Conservation (phyloP, 2,797 vertebrate species). For the Myripristis jacobus region DNA sequence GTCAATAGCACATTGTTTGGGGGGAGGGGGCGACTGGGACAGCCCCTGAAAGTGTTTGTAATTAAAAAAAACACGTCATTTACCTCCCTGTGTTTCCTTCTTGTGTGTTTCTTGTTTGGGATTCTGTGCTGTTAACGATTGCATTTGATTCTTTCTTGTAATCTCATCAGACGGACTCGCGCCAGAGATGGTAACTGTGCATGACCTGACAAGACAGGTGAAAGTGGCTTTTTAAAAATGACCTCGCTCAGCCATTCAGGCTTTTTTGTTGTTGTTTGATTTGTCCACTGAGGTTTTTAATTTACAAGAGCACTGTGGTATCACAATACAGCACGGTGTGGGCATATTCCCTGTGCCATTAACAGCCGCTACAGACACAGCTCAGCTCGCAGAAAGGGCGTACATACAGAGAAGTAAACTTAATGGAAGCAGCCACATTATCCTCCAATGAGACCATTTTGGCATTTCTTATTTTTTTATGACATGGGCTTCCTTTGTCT, state of each 20-base stretch:
- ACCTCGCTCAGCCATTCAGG: neutral
- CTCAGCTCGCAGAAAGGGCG: neutral
- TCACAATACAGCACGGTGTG: neutral
- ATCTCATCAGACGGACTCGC: neutral
- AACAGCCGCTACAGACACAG: neutral
- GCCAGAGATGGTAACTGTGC: slow-evolving; percentile 4
- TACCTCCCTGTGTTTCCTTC: neutral
- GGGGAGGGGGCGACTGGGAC: slow-evolving; percentile 1
- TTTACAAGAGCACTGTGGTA: neutral
- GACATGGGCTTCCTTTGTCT: slow-evolving; percentile 21
- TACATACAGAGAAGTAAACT: neutral
- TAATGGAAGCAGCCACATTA: neutral
- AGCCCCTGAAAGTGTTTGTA: slow-evolving; percentile 12
- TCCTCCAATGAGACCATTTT: neutral
- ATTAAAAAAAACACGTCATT: slow-evolving; percentile 30
- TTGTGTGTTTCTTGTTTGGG: neutral
- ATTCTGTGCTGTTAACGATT: no score
- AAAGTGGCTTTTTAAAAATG: slow-evolving; percentile 29
- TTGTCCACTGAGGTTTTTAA: neutral
- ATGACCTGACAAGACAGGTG: slow-evolving; percentile 8
- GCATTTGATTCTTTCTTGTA: no score
- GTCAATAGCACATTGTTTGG: slow-evolving; percentile 17
- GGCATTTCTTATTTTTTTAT: slow-evolving; percentile 12
- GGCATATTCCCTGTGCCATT: neutral
- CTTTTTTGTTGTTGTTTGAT: neutral